Percentiles rank a stretch among this genome's conserved stretches.
Conservation (phyloP, 2,888 invertebrate genomes). For the Drosophila robusta region DNA sequence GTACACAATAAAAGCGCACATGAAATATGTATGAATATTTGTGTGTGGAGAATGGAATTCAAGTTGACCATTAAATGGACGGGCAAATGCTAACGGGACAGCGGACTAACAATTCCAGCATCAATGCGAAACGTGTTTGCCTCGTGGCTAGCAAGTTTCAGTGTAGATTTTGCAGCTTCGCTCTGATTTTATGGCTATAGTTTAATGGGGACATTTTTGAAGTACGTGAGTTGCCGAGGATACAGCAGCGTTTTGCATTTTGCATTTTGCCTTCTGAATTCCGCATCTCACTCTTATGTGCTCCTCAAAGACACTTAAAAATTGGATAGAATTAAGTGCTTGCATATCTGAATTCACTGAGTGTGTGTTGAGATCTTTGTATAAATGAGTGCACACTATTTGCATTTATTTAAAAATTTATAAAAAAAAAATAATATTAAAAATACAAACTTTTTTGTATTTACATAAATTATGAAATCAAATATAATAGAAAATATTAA, state of each 20-base stretch:
- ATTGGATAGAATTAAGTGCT: conserved; percentile 9
- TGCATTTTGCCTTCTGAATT: conserved; percentile 26
- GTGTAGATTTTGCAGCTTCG: conserved; percentile 26
- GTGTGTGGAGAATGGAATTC: conserved; percentile 10
- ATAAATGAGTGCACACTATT: not conserved
- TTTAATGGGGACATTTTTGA: conserved; percentile 49
- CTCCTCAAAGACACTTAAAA: conserved; percentile 22
- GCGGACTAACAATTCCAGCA: conserved; percentile 40
- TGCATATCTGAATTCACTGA: not conserved
- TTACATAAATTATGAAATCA: too few species aligned
- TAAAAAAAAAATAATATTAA: too few species aligned
- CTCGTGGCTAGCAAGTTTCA: conserved; percentile 35
- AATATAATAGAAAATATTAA: too few species aligned
- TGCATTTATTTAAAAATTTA: not conserved
- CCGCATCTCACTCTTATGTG: conserved; percentile 1
- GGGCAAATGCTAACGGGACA: conserved; percentile 7
- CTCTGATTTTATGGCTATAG: conserved; percentile 64
- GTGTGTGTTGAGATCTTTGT: not conserved
- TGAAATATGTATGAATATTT: conserved; percentile 51
- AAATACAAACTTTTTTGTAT: too few species aligned
- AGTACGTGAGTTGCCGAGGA: conserved; percentile 51
- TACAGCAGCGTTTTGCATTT: conserved; percentile 26
- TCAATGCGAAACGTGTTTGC: conserved; percentile 68
- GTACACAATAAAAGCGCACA: conserved; percentile 26
- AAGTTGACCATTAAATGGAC: conserved; percentile 60